Base-by-base conservation (phyloP, 30 jellyfish, hydroid and myxozoan species). In the Hydra vulgaris region DNA sequence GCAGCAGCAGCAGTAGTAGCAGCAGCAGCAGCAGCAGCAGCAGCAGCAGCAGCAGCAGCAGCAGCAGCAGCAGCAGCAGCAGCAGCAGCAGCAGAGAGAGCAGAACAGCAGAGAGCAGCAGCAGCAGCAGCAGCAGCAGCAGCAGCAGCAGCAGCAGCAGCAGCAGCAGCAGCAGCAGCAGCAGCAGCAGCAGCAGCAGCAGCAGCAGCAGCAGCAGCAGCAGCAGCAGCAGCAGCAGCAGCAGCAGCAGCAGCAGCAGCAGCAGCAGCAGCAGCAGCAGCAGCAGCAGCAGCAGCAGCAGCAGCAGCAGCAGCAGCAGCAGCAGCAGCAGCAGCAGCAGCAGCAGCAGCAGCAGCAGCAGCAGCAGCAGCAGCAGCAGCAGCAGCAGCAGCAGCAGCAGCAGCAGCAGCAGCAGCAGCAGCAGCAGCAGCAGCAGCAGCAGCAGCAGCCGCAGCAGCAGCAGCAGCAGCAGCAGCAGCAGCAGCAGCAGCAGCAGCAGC, bases 381-480 rank as follows among this genome's bases (percentile, higher is more conserved):
- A 56, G n/a, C 72, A 56, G n/a, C 72, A 56, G n/a, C 72, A 56
- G n/a, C 72, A 56, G n/a, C 72, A 56, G n/a, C 72, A 56, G n/a
- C 72, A 56, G n/a, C 72, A 56, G 72, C 72, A 56, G n/a, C 17
- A n/a, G n/a, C 72, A 56, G n/a, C 72, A 56, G 72, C 72, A 56
- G 72, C 72, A 56, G 72, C 72, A 56, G 72, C 17, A 15, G 72
- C 72, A n/a, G n/a, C n/a, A n/a, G n/a, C n/a, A n/a, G n/a, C n/a
- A n/a, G n/a, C n/a, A n/a, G n/a, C n/a, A n/a, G n/a, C n/a, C n/a
- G n/a, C n/a, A n/a, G n/a, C n/a, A n/a, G n/a, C n/a, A n/a, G n/a
- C n/a, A n/a, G n/a, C n/a, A 56, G 72, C 72, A 56, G 72, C 72
- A 56, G n/a, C 72, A 56, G n/a, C 72, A 56, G 72, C 72, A 56